Evolutionary conservation across 1,140 invertebrate species (phyloP), one percentile per base, ranked within the genome.

Genomic region (Camponotus vicinus): DNA sequence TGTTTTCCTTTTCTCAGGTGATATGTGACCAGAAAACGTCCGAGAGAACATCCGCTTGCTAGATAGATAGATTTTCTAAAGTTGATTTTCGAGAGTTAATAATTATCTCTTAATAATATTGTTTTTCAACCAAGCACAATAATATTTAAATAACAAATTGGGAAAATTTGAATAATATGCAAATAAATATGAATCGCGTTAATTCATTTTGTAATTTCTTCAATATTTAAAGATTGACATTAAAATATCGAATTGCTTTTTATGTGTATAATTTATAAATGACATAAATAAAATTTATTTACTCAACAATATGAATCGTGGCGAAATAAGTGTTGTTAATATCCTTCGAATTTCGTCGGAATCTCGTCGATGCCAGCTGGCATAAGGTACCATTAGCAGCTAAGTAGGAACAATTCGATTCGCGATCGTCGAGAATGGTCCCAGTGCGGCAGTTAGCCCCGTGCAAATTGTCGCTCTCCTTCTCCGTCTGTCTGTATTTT

Each of bases 341-440:
- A 70, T 61, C 66, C 40, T 11, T 61, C 64, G 27, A 45, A 45
- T 64, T 85, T 89, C 55, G 67, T 63, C 45, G 7, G 37, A 32
- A 80, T 86, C 70, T 77, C 57, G 77, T 82, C 61, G 34, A 37
- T 13, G 61, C n/a, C 57, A 13, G 49, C 59, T 67, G 90, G 64
- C 92, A 93, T 93, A 93, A 90, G 90, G 92, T 88, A 40, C 70
- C 87, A 92, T 93, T 93, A 93, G 84, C 83, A 77, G 80, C 67
- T 91, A 92, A 93, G 89, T 92, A 89, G 88, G 88, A 91, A 88
- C 92, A 90, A 93, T 92, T 92, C 90, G 88, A 91, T 91, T 77
- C 90, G 87, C 73, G 83, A 85, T 86, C 78, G 82, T 87, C 86
- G 82, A 88, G 87, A 93, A 93, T 93, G 89, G 92, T 94, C 93